Evolutionary conservation across 2,113 vertebrate species (phyloP).

Genomic region (Mesitornis unicolor): DNA sequence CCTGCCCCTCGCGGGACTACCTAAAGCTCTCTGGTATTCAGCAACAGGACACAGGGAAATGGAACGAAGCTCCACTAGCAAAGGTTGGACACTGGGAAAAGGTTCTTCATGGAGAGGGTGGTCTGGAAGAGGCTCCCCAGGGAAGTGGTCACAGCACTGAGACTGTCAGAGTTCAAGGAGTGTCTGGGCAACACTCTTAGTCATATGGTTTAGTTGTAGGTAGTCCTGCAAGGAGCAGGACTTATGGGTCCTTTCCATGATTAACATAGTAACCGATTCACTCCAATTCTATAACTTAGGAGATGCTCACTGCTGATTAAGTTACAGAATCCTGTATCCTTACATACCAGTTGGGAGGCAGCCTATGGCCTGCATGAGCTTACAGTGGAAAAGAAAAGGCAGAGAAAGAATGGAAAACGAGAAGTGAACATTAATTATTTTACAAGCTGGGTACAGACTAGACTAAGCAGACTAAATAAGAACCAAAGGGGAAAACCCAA

Average conservation of each 20-base stretch:
- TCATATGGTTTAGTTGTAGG: neutral
- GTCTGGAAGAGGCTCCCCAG: too few species aligned
- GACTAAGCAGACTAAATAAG: too few species aligned
- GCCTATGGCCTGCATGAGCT: neutral
- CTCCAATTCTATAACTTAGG: neutral
- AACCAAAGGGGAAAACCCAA: neutral
- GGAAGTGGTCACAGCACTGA: too few species aligned
- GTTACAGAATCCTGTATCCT: neutral
- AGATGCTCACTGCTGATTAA: neutral
- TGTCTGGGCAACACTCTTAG: too few species aligned
- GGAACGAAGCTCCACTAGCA: neutral
- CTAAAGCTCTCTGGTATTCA: neutral
- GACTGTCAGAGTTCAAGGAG: too few species aligned
- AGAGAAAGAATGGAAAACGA: neutral
- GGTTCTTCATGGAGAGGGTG: too few species aligned
- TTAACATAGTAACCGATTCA: too few species aligned
- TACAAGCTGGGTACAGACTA: neutral
- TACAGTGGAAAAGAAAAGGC: neutral
- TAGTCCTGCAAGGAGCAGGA: neutral
- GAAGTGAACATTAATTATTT: neutral
- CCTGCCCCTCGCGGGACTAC: too few species aligned
- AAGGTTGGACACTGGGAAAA: too few species aligned
- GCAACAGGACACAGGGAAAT: rapidly evolving
- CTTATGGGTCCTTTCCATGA: neutral
- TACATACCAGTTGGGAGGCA: neutral